Conservation (phyloP, 2,797 vertebrate species). For the Octomys mimax region DNA sequence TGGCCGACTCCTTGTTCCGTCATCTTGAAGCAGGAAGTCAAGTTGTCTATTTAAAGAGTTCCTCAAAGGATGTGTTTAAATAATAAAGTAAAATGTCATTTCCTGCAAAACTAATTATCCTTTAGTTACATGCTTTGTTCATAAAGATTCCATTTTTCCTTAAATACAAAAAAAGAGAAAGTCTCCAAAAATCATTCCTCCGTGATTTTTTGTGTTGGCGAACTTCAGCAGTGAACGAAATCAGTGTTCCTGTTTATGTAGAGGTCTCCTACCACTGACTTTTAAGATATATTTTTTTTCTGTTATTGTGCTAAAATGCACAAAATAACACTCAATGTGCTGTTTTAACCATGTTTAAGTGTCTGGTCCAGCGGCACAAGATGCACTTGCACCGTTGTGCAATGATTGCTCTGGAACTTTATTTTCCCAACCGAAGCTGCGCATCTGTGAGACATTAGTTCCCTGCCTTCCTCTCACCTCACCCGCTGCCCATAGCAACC, state of each 20-base stretch:
- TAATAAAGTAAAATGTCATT: neutral
- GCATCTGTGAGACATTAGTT: no score
- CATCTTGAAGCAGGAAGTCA: conserved; percentile 7
- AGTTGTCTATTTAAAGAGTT: neutral
- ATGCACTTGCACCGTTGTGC: neutral
- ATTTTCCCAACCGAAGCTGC: neutral
- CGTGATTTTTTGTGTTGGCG: neutral
- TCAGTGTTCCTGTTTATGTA: neutral
- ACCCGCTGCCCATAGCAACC: neutral
- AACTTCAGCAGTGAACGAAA: neutral
- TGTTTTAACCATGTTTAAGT: neutral
- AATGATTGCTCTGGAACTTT: neutral
- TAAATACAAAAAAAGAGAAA: neutral
- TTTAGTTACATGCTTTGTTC: neutral
- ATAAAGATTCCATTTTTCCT: neutral
- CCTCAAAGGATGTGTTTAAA: neutral
- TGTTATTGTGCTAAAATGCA: neutral
- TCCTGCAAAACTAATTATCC: neutral
- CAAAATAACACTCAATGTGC: neutral
- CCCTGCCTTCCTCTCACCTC: neutral
- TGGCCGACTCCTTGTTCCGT: neutral
- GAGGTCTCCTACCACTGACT: neutral
- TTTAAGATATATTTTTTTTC: neutral
- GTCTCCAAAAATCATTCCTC: neutral
- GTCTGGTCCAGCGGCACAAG: neutral